Evolutionary conservation across 2,797 vertebrate species (phyloP).

Genomic region (Mus caroli): DNA sequence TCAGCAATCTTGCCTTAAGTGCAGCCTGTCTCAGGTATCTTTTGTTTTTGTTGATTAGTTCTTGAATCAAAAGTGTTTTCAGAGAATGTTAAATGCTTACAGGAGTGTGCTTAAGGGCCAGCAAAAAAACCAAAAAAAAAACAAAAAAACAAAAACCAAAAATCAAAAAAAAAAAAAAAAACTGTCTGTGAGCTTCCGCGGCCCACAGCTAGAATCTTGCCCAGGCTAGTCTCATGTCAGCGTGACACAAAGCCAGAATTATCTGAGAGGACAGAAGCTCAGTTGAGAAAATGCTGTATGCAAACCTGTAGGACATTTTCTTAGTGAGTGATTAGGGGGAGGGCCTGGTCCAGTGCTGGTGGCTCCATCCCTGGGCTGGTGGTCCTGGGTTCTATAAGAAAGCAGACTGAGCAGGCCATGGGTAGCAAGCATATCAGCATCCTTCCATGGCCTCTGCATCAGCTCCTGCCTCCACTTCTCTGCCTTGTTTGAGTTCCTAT

Average conservation of each 20-base stretch:
- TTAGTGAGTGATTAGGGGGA: neutral
- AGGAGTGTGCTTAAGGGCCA: neutral
- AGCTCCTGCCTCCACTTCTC: neutral
- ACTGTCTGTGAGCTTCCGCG: neutral
- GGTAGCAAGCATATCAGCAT: neutral
- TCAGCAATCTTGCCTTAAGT: neutral
- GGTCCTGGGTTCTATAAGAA: neutral
- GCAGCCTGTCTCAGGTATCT: neutral
- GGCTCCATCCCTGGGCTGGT: too few species aligned
- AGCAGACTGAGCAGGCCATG: neutral
- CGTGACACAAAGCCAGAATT: neutral
- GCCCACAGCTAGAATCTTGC: neutral
- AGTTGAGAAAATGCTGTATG: neutral
- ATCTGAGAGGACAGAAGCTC: too few species aligned
- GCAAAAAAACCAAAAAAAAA: neutral
- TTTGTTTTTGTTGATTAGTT: neutral
- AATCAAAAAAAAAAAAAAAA: too few species aligned
- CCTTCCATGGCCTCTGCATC: neutral
- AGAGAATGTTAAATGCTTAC: neutral
- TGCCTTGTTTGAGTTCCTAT: neutral
- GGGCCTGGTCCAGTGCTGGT: neutral
- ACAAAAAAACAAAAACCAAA: too few species aligned
- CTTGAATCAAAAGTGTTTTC: neutral
- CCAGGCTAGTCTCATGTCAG: neutral
- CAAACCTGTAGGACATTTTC: neutral